A percentile compares a stretch with the other conserved stretches of the same genome.
phyloP scores from a whole-genome alignment of 2,888 invertebrate species.

The Gymnocheta viridis region DNA sequence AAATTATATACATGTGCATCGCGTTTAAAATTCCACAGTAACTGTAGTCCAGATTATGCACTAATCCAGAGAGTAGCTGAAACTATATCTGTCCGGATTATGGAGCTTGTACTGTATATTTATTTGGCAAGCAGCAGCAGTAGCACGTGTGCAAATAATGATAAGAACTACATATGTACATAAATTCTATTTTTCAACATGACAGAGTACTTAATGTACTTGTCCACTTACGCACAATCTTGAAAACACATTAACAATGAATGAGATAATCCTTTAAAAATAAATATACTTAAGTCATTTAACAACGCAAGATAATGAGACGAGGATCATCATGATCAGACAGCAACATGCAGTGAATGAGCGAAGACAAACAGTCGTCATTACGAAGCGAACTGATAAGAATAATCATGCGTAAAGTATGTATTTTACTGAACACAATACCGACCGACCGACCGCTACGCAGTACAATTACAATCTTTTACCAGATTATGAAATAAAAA shows the following conservation, averaged over 20 bases:
- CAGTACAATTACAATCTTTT: not conserved
- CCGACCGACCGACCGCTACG: too few species aligned
- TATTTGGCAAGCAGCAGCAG: not conserved
- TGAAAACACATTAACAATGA: constrained; percentile 16
- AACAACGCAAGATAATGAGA: constrained; percentile 6
- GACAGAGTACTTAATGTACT: not conserved
- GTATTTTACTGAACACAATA: constrained; percentile 2
- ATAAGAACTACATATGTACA: too few species aligned
- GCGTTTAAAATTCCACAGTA: too few species aligned
- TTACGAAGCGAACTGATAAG: constrained; percentile 29
- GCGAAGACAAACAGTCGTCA: constrained; percentile 52
- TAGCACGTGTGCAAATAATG: constrained; percentile 50
- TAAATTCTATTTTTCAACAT: not conserved
- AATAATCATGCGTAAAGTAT: constrained; percentile 22
- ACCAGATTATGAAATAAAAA: constrained; percentile 3
- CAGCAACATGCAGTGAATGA: constrained; percentile 19
- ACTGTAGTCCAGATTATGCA: too few species aligned
- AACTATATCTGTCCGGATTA: too few species aligned
- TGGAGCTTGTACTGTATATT: not conserved
- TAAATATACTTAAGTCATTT: constrained; percentile 23
- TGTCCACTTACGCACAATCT: not conserved
- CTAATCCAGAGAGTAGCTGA: too few species aligned
- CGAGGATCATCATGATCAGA: not conserved
- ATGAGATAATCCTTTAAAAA: constrained; percentile 66
- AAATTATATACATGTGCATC: too few species aligned